These are phyloP conservation scores for Plestiodon gilberti DNA, from an alignment of 2,113 vertebrate genomes.

Conservation along the genomic window DNA sequence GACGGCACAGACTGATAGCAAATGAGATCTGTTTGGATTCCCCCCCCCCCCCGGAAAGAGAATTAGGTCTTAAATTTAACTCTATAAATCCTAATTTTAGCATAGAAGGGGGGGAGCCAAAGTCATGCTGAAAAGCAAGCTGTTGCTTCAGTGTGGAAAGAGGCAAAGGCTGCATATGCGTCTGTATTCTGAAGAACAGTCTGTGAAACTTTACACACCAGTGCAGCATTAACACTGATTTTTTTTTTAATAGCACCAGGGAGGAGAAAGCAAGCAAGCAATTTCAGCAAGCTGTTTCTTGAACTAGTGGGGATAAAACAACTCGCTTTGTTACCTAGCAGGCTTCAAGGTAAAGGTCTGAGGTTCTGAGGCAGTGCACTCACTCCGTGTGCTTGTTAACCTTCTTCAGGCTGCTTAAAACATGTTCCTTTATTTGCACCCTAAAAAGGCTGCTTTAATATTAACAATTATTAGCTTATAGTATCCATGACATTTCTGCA, in stretches of 20 bases:
- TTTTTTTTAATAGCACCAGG: conserved; percentile 3
- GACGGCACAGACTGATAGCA: conserved; percentile 66
- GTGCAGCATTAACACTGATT: conserved; percentile 41
- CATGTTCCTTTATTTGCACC: conserved; percentile 66
- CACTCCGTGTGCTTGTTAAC: conserved; percentile 63
- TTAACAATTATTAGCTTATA: conserved; percentile 80
- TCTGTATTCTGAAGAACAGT: conserved; percentile 63
- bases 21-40: conserved; percentile 67
- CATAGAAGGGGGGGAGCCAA: conserved; percentile 51
- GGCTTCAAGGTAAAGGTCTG: conserved; percentile 59
- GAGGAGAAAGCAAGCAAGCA: neutral
- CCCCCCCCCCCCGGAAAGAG: conserved; percentile 52
- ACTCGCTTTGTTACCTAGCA: conserved; percentile 67
- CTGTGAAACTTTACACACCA: conserved; percentile 69
- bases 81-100: conserved; percentile 60
- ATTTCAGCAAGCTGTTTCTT: conserved; percentile 44
- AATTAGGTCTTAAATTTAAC: conserved; percentile 73
- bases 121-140: conserved; percentile 71
- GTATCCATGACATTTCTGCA: conserved; percentile 76
- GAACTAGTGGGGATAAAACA: conserved; percentile 64
- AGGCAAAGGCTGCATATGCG: conserved; percentile 40
- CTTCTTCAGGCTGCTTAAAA: conserved; percentile 72
- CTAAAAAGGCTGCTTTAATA: conserved; percentile 77
- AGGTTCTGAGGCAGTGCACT: conserved; percentile 57
- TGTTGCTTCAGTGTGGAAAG: conserved; percentile 46